Evolutionary conservation across 1,140 invertebrate species (phyloP), one percentile per base, ranked within the genome.

Genomic region (Diuraphis noxia): DNA sequence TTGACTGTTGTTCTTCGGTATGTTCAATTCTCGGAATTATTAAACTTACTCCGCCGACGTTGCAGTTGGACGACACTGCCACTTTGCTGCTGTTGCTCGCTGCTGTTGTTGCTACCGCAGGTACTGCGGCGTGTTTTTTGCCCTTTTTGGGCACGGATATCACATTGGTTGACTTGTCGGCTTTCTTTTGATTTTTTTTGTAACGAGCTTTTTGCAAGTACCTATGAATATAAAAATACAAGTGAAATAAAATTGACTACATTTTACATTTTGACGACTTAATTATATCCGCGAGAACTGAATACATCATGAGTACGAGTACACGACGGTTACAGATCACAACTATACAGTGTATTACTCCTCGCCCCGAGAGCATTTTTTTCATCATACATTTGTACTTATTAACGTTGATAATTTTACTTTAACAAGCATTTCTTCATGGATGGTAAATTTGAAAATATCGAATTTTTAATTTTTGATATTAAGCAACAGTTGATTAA

Each of bases 1-100:
- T 17, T 34, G n/a, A 34, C 19, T 21, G 6, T 8, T 21, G 6
- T 8, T 88, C 49, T n/a, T 63, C 49, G 36, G 86, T 49, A 19
- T 88, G 86, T 88, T 88, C 86, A 38, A 88, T 88, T 88, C 56
- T 88, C 10, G 86, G 86, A 63, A 88, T 88, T 40, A 40, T 88
- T 40, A 88, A 88, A 63, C 36, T 63, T 6, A 40, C 36, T 9
- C 86, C 86, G 13, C 36, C n/a, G 10, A 36, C 77, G 13, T 91
- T 91, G 36, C 56, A 72, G 13, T 91, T 91, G 13, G 63, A 46
- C 10, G 34, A 3, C 9, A 30, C 34, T 9, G 43, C 19, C 36
- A 7, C 34, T 10, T 46, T 77, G 46, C 21, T 91, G 43, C 52
- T 91, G 21, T 91, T 91, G 23, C 72, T 79, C 30, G 72, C 79